Evolutionary conservation across 2,797 vertebrate species (phyloP), one percentile per base, ranked within the genome.

Genomic region (Etheostoma nigrum): DNA sequence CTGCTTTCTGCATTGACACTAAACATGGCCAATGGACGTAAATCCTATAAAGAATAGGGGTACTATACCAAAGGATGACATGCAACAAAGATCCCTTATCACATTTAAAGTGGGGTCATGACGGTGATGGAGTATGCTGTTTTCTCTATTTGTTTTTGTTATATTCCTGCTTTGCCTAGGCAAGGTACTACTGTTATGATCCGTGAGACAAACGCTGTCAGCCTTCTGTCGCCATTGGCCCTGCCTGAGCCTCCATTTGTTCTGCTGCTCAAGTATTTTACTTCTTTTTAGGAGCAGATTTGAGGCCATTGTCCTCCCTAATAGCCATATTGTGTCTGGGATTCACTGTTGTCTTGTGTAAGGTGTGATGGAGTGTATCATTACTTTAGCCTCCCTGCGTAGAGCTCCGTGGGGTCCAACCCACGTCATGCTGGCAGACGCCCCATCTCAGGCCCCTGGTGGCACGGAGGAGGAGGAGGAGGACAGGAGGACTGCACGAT

Each of bases 331-430:
- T 47, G 59, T 66, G 70, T 80, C 67, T 68, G 18, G 40, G 27
- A 9, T 74, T 70, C 61, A 19, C 67, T 15, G 63, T 60, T 65
- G 44, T 63, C 52, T 84, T 11, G 65, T 79, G 71, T 85, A 72
- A 73, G 75, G 49, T 59, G 82, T 88, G 88, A 93, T 88, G 72
- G 82, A 93, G 89, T 78, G 82, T 87, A 82, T 87, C 87, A 81
- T 92, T 88, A 88, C 76, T 11, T 53, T 49, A 67, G 64, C 67
- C 72, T 65, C 86, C 74, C 68, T 65, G 74, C 57, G 15, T 81
- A 5, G 12, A 54, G 63, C 86, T 76, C 83, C 73, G 76, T 67
- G 8, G 84, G 73, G 75, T 69, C 60, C 72, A 45, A 44, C 74
- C 67, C 76, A 71, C 74, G 62, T 64, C 80, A 74, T 57, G 66